Evolutionary conservation across 2,888 invertebrate genomes (phyloP), one percentile per base, ranked within the genome.

Genomic region (Scaeva pyrastri): DNA sequence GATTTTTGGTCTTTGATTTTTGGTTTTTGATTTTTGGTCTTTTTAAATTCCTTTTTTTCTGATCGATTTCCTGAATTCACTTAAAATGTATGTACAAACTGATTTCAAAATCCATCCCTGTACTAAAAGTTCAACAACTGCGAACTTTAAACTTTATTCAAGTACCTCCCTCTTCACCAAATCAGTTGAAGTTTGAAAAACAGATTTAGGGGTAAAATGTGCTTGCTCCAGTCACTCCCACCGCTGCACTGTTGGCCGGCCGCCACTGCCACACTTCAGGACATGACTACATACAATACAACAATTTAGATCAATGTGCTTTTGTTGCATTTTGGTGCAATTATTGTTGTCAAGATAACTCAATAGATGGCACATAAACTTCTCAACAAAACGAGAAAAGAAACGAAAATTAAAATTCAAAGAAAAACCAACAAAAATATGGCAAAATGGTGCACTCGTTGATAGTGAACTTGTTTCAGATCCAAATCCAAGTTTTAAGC

Each of bases 291-390:
- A 2, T 31, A 31, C 31, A 31, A 16, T 43, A 70, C 39, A 45
- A 41, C 48, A 52, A 71, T 71, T 64, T 72, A 78, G 62, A 78
- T 71, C 78, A 71, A 36, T 68, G 72, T 82, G 73, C 68, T 71
- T 70, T 66, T 48, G 31, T 72, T 76, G 66, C 74, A 80, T 58
- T 75, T 72, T 79, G 64, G 64, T 72, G 80, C 72, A 80, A 80
- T 80, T 80, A 80, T 80, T 72, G 76, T 80, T 79, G 74, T 84
- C 79, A 58, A 26, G 74, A 84, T 83, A 83, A 78, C 66, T 78
- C 41, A 78, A 78, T 74, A 64, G 83, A 56, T 74, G 55, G 39
- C 45, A 41, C 50, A 73, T 71, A 45, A 55, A 43, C 5, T 41
- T 39, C 43, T 52, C 5, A 60, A 56, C 12, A 26, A 19, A 8